Conservation (phyloP, 2,888 invertebrate genomes). For the Acleris holmiana region DNA sequence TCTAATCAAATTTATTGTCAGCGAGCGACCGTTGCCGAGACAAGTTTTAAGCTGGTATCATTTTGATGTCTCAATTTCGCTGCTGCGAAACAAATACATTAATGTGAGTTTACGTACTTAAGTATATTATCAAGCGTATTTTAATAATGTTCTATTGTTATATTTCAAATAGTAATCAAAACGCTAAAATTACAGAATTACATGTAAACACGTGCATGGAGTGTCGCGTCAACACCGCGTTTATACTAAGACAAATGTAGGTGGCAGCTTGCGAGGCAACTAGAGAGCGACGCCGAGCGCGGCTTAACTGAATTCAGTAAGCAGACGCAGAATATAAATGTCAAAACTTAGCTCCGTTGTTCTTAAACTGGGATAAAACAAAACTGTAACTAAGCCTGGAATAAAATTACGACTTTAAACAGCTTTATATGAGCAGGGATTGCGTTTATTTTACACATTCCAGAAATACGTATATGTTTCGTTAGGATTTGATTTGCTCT, state of each 20-base stretch:
- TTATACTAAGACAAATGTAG: constrained; percentile 48
- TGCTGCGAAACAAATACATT: too few relatives aligned
- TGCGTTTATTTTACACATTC: constrained; percentile 2
- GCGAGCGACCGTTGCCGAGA: constrained; percentile 1
- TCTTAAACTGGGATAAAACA: constrained; percentile 38
- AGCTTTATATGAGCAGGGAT: constrained; percentile 15
- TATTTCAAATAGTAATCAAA: constrained; percentile 6
- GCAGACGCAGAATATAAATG: constrained; percentile 48
- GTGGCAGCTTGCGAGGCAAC: constrained; percentile 48
- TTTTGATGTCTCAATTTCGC: constrained; percentile 2
- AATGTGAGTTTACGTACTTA: too few relatives aligned
- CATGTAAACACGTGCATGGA: constrained; percentile 1
- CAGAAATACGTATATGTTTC: background rate
- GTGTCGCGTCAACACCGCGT: constrained; percentile 26
- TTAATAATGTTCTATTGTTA: background rate
- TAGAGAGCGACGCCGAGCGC: constrained; percentile 49
- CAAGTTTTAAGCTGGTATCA: constrained; percentile 13
- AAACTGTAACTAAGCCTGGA: constrained; percentile 29
- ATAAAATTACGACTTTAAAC: constrained; percentile 29
- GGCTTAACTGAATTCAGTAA: constrained; percentile 53
- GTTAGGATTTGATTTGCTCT: background rate
- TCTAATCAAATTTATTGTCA: constrained; percentile 51
- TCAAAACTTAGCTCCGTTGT: constrained; percentile 41
- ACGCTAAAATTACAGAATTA: background rate
- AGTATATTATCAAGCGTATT: background rate